These are phyloP conservation scores for Indicator maculatus DNA, from an alignment of 2,113 vertebrate genomes.

Conservation along the genomic window DNA sequence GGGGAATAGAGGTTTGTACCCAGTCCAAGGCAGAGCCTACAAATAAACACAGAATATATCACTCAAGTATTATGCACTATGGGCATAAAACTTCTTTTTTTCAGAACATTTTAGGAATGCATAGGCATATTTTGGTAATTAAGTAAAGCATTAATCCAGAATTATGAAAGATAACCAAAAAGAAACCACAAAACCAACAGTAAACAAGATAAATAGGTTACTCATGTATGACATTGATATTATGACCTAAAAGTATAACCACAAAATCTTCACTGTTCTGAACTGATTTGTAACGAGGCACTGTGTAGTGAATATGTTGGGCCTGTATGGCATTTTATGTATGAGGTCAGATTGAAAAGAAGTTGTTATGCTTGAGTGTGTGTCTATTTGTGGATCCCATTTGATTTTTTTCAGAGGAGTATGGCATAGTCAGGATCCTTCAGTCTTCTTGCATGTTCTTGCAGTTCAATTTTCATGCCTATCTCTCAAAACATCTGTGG, in stretches of 20 bases:
- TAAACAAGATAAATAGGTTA: background rate
- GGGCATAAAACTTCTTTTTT: background rate
- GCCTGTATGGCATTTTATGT: background rate
- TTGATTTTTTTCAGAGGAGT: background rate
- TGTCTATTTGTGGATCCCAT: background rate
- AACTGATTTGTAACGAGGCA: background rate
- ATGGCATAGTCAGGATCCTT: background rate
- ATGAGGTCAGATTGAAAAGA: background rate
- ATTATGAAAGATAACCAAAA: background rate
- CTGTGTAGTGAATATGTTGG: background rate
- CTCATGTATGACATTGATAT: background rate
- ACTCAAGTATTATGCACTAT: background rate
- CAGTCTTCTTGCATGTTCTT: background rate
- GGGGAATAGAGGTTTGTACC: background rate
- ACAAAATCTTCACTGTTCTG: background rate
- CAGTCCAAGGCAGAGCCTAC: background rate
- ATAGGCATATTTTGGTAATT: background rate
- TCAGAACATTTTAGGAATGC: background rate
- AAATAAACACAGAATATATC: background rate
- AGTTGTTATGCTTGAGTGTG: background rate
- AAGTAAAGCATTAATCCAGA: background rate
- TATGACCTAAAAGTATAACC: background rate
- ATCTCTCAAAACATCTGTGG: background rate
- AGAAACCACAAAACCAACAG: background rate
- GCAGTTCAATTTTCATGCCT: constrained; percentile 10